Percentiles rank a stretch among this genome's conserved stretches.
Conservation (phyloP, 1,140 invertebrate genomes). For the Triops cancriformis region DNA sequence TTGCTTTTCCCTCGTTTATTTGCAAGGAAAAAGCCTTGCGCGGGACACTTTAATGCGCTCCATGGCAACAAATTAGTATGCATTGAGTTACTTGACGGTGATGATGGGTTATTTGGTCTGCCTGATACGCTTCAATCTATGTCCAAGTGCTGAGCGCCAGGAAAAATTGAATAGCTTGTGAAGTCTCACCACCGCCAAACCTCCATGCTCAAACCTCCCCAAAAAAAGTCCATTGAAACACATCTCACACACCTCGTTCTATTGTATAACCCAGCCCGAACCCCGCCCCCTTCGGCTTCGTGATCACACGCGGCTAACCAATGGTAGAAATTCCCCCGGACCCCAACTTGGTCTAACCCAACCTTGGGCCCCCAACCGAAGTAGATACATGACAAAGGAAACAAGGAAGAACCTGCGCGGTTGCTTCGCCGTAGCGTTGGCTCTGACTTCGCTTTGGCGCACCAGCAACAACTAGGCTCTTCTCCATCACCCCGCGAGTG, state of each 20-base stretch:
- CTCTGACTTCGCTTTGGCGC: neutral
- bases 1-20: neutral
- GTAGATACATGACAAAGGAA: slow-evolving; percentile 4
- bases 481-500: neutral
- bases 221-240: slow-evolving; percentile 5
- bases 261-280: neutral
- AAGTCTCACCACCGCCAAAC: neutral
- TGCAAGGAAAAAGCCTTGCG: neutral
- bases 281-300: neutral
- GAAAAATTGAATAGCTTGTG: slow-evolving; percentile 6
- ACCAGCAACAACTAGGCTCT: neutral
- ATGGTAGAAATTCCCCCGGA: neutral
- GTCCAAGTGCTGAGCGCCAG: neutral
- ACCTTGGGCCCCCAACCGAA: neutral
- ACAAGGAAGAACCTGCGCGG: neutral
- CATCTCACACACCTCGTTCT: slow-evolving; percentile 13
- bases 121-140: slow-evolving; percentile 13
- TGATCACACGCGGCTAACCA: slow-evolving; percentile 9
- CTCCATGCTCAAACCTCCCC: too few species aligned
- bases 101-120: slow-evolving; percentile 1
- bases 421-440: neutral
- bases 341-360: neutral
- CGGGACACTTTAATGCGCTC: neutral
- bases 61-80: neutral
- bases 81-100: neutral